Base-by-base conservation (phyloP, 2,797 vertebrate genomes). In the Phalanger gymnotis region DNA sequence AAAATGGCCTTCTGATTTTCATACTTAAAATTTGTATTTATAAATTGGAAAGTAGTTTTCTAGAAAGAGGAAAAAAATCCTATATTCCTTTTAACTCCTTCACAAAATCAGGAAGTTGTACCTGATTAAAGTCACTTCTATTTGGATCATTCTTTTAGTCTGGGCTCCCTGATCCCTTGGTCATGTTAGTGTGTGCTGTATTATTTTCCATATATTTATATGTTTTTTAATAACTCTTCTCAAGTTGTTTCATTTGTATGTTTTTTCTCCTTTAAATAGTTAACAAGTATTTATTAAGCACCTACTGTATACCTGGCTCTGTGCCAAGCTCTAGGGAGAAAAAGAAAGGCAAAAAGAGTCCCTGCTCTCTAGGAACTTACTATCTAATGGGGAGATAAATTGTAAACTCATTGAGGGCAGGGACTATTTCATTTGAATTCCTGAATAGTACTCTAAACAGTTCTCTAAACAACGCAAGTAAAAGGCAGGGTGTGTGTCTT, bases 1-100 rank as follows among this genome's bases (percentile, higher is more conserved):
- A 98, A 97, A 95, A 0, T 0, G 57, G 25, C 54, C 95, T 97
- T 97, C 96, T 92, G 94, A 54, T 96, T 98, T 96, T 96, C 93
- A 55, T 92, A 93, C 27, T 96, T 90, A 53, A 93, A 52, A 56
- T 92, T 91, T 92, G 66, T 92, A 91, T 3, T 95, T 52, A 92
- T 53, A 96, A 95, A 94, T n/a, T 94, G 51, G 95, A 51, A 96
- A 94, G 87, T 93, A 56, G 34, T 94, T 92, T 61, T 90, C 73
- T 92, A 93, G 92, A n/a, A 95, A 93, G 47, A 53, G 96, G 40
- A 47, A 81, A 81, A n/a, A 81, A 47, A 3, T 47, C 40, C 40
- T 73, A 73, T 81, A 47, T 97, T 95, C 53, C 93, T 93, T 93
- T 52, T 54, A 94, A 90, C 27, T 61, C 31, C 90, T 47, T 81